A percentile compares a stretch with the other conserved stretches of the same genome.
Conservation (phyloP, 2,113 vertebrate genomes). For the Hydrolagus affinis region DNA sequence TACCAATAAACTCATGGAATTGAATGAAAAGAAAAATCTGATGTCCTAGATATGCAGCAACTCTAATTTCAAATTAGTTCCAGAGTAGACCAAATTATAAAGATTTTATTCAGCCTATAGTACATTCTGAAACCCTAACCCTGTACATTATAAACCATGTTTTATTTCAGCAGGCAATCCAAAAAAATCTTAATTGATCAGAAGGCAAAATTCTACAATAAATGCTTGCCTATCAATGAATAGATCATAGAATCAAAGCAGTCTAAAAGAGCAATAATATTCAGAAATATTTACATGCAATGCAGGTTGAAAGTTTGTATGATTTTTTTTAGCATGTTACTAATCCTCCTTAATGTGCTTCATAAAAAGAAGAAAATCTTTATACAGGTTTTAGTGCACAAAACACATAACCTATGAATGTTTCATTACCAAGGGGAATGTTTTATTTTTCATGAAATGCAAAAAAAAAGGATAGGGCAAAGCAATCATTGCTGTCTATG, state of each 20-base stretch:
- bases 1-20: no score
- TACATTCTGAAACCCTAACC: neutral
- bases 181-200: neutral
- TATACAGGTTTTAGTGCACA: neutral
- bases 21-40: neutral
- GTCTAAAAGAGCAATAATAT: neutral
- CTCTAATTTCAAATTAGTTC: neutral
- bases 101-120: neutral
- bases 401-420: neutral
- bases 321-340: neutral
- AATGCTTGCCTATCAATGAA: neutral
- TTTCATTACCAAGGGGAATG: neutral
- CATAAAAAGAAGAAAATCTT: neutral
- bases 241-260: neutral
- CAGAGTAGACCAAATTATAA: neutral
- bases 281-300: neutral
- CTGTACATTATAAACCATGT: neutral
- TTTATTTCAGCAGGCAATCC: neutral
- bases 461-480: neutral
- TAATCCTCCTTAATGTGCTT: neutral
- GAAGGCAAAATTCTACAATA: neutral
- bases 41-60: neutral
- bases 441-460: constrained; percentile 7
- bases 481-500: neutral
- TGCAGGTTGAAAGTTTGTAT: neutral